These are phyloP conservation scores for Orcinus orca DNA, from an alignment of 2,113 vertebrate genomes.

Conservation along the genomic window DNA sequence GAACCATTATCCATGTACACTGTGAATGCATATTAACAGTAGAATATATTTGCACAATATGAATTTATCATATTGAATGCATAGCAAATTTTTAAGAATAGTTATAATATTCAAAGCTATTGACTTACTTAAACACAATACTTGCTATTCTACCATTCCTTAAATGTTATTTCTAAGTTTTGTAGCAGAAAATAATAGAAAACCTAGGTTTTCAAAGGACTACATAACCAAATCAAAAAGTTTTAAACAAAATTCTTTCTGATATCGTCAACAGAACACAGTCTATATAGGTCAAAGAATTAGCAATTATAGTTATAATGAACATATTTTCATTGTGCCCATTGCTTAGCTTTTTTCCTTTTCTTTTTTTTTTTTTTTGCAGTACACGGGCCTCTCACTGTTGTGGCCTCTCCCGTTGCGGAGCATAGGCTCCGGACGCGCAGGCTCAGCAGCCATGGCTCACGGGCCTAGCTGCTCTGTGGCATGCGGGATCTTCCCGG, in stretches of 20 bases:
- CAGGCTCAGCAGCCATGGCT: too few species aligned
- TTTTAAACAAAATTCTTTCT: background rate
- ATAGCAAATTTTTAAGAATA: slow-evolving; percentile 66
- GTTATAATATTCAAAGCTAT: slow-evolving; percentile 62
- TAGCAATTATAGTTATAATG: background rate
- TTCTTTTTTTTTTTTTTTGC: too few species aligned
- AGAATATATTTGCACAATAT: slow-evolving; percentile 78
- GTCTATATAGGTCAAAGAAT: background rate
- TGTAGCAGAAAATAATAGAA: slow-evolving; percentile 30
- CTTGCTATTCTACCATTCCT: slow-evolving; percentile 42
- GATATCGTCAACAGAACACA: background rate
- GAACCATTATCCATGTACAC: slow-evolving; percentile 73
- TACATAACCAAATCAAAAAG: background rate
- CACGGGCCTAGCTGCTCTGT: too few species aligned
- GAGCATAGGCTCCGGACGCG: too few species aligned
- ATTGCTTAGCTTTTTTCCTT: background rate
- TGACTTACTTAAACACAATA: slow-evolving; percentile 59
- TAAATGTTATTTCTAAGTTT: slow-evolving; percentile 25
- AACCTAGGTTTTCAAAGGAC: background rate
- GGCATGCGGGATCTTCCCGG: too few species aligned
- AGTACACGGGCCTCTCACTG: too few species aligned
- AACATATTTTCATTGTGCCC: background rate
- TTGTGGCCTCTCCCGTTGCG: too few species aligned
- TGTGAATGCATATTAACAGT: slow-evolving; percentile 76
- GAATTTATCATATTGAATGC: slow-evolving; percentile 68